Percentiles rank a stretch among this genome's conserved stretches.
Evolutionary conservation across 2,888 invertebrate species (phyloP).

Genomic region (Tenthredo distinguenda): DNA sequence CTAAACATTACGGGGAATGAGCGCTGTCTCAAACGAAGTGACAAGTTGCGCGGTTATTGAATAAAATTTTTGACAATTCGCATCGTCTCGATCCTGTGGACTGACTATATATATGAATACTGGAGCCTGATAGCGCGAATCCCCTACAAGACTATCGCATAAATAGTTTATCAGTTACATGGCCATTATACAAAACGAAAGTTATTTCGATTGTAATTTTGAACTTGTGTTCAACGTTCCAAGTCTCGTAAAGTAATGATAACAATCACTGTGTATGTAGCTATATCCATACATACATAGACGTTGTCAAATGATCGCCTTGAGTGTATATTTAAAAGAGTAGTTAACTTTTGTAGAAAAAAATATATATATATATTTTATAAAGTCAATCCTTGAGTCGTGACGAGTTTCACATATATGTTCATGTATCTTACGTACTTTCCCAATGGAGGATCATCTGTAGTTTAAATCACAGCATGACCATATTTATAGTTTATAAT

Average conservation of each 20-base stretch:
- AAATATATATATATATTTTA: not conserved
- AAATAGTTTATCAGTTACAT: not conserved
- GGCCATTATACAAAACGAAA: not conserved
- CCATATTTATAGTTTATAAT: no score
- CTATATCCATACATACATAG: not conserved
- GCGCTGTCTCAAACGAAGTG: not conserved
- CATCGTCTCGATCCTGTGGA: not conserved
- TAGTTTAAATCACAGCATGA: not conserved
- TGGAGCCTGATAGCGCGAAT: not conserved
- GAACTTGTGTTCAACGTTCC: not conserved
- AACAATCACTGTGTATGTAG: not conserved
- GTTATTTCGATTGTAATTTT: not conserved
- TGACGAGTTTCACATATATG: not conserved
- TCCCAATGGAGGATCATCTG: not conserved
- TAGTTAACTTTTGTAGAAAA: not conserved
- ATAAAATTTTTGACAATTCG: slow-evolving; percentile 7
- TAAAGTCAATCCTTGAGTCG: not conserved
- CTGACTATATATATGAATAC: not conserved
- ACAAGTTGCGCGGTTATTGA: slow-evolving; percentile 1
- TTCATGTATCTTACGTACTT: not conserved
- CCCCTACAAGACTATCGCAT: not conserved
- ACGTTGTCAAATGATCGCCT: not conserved
- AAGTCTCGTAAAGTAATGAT: not conserved
- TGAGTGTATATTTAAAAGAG: not conserved
- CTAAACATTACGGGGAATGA: not conserved